Evolutionary conservation across 2,797 vertebrate genomes (phyloP), one percentile per base, ranked within the genome.

Genomic region (Lacerta agilis): DNA sequence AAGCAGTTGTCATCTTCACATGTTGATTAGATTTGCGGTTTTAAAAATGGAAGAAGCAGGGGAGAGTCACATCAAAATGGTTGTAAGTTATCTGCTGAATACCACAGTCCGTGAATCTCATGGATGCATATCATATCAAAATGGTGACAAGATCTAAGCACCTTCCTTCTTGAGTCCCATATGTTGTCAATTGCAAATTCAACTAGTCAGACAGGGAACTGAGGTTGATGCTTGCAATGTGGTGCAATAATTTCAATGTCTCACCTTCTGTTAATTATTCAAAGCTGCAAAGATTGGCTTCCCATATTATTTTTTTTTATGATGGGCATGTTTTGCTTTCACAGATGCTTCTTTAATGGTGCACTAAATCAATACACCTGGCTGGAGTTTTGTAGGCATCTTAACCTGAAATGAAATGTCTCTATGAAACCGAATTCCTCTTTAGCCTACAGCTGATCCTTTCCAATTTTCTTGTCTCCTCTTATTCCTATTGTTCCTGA

Each of bases 21-120:
- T 86, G 79, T 55, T 29, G 23, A 71, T 67, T 71, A 20, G 77
- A 55, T 33, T 27, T 71, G 33, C 10, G 3, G 8, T 18, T 45
- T 86, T 36, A 78, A 86, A 64, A 86, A 38, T 7, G 58, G 23
- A 7, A 69, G 11, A 33, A 80, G 23, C 13, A 41, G 36, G 7
- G 15, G 38, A 82, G 29, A 18, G 64, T 55, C 15, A 27, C n/a
- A 83, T 25, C 69, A 36, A 73, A 49, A 45, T 64, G 29, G 55
- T 67, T 78, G 91, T 89, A 93, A 91, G 90, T 93, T 89, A 72
- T 92, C 92, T 91, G 79, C 83, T 79, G 89, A 91, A 87, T 91
- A 92, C 84, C 69, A 89, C 87, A 89, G 88, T 89, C 75, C 76
- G 91, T 83, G 27, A 64, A 85, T 77, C 73, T 27, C 25, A 80